Percentiles rank a stretch among this genome's conserved stretches.
Evolutionary conservation across 2,113 vertebrate genomes (phyloP).

Genomic region (Meles meles): DNA sequence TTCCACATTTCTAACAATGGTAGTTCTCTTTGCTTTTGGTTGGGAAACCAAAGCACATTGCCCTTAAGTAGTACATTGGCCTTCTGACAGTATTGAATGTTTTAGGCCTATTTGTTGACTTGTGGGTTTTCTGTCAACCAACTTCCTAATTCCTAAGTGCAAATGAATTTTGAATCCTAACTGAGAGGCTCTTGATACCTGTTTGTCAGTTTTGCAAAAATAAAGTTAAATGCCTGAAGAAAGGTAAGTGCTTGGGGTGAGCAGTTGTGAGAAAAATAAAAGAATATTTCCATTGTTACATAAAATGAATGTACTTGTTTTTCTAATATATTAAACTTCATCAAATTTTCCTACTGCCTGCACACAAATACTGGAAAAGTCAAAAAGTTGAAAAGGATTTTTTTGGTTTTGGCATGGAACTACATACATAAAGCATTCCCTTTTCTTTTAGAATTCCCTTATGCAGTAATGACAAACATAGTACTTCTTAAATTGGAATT

Average conservation of each 20-base stretch:
- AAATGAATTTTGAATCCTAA: conserved; percentile 35
- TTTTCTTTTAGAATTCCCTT: conserved; percentile 52
- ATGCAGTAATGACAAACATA: conserved; percentile 36
- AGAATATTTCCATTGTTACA: neutral
- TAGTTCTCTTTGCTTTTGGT: neutral
- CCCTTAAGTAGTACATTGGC: neutral
- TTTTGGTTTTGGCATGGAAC: neutral
- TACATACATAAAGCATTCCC: neutral
- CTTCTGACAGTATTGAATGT: neutral
- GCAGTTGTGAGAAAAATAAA: neutral
- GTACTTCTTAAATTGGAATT: conserved; percentile 49
- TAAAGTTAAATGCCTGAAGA: neutral
- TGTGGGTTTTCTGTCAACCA: neutral
- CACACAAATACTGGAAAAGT: neutral
- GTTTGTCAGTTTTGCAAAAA: conserved; percentile 21
- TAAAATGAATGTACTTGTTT: neutral
- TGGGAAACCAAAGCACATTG: neutral
- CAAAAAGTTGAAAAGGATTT: conserved; percentile 2
- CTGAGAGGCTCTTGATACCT: neutral
- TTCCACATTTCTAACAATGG: neutral
- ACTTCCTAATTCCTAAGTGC: neutral
- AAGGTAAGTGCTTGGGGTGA: neutral
- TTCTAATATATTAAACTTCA: neutral
- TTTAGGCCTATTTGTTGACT: neutral
- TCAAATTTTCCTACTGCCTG: neutral